Base-by-base conservation (phyloP, 2,888 invertebrate genomes). In the Pammene aurita region DNA sequence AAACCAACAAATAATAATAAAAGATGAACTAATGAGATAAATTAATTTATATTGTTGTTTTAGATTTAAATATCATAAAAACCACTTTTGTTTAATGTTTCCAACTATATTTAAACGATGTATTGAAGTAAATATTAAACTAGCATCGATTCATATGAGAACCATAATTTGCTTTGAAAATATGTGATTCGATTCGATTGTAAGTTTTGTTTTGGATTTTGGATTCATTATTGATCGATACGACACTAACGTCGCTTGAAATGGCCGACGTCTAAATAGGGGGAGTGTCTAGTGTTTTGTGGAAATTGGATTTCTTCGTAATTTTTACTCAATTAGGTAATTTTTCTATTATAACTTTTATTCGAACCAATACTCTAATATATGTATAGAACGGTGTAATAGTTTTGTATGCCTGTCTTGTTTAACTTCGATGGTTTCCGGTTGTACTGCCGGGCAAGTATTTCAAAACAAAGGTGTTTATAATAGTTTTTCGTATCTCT, bases 201-300 rank as follows among this genome's bases (percentile, higher is more conserved):
- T 63, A 9, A 55, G 64, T 72, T 75, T 72, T 75, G 72, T 74
- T 67, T 61, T 58, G 65, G 67, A 63, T 74, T 67, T 61, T 58
- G 65, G 67, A 63, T 69, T 72, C 72, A 76, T 72, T 88, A 88
- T 89, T 85, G 89, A 89, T 89, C 86, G 80, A 77, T 76, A 72
- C 72, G 80, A 74, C 81, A 83, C 75, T 74, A 88, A 86, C 84
- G 87, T 90, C 86, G 89, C 88, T 88, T 88, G 90, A 90, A 92
- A 92, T 92, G 92, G 92, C 92, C 89, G 92, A 90, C 90, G 86
- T 90, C 82, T 92, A n/a, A n/a, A n/a, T n/a, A 91, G 88, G 90
- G 90, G 91, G 92, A 91, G 92, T 92, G 90, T 89, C 90, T 87
- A 54, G 65, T 68, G 57, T 65, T 69, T 69, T 82, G 81, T 78